Conservation (phyloP, 2,888 invertebrate genomes). For the Ophion obscuratus region DNA sequence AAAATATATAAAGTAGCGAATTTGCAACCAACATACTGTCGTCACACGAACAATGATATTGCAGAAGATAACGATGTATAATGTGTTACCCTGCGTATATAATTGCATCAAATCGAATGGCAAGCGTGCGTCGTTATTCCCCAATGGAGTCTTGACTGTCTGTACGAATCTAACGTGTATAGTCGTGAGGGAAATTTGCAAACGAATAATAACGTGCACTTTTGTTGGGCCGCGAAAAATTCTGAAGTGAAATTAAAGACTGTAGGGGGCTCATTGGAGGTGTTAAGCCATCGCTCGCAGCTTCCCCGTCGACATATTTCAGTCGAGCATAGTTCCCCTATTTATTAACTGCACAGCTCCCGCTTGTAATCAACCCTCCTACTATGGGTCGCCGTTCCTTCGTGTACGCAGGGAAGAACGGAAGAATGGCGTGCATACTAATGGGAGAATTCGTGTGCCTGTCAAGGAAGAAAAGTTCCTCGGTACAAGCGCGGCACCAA, state of each 20-base stretch:
- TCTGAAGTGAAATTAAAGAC: background rate
- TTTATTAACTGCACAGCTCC: constrained; percentile 28
- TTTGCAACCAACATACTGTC: background rate
- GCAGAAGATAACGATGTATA: background rate
- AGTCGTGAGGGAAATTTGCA: no score
- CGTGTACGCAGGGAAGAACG: constrained; percentile 4
- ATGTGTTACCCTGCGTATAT: background rate
- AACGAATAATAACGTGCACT: background rate
- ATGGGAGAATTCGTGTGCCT: constrained; percentile 31
- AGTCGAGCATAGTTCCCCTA: constrained; percentile 50
- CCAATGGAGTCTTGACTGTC: background rate
- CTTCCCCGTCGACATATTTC: constrained; percentile 52
- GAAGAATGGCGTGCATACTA: constrained; percentile 27
- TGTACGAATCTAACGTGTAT: background rate
- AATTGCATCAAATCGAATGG: background rate
- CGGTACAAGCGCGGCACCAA: background rate
- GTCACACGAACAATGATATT: background rate
- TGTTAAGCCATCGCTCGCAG: constrained; percentile 82
- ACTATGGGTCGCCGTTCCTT: background rate
- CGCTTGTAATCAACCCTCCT: constrained; percentile 33
- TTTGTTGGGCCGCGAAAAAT: background rate
- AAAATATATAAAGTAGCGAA: background rate
- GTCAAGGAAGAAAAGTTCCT: constrained; percentile 20
- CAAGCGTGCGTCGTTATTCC: background rate
- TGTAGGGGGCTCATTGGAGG: constrained; percentile 70